Conservation (phyloP, 2,113 vertebrate genomes). For the Ceyx margarethae region DNA sequence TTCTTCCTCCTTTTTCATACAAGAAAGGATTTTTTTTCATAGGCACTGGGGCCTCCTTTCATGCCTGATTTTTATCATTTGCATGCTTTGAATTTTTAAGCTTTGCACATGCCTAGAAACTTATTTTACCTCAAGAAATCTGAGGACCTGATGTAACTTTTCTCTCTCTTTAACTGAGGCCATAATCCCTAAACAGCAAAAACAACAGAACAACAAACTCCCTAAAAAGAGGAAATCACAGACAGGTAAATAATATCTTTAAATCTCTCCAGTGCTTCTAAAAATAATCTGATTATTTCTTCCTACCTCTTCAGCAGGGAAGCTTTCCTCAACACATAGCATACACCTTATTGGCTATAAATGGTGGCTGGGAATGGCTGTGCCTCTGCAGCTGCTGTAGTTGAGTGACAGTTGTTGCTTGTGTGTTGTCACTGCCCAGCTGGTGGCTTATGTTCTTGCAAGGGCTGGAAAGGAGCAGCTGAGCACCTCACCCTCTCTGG, state of each 20-base stretch:
- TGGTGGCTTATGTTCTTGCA: rapidly evolving
- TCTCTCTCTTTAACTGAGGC: not conserved
- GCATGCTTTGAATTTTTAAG: not conserved
- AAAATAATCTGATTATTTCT: not conserved
- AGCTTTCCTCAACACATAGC: not conserved
- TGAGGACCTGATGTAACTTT: not conserved
- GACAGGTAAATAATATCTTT: not conserved
- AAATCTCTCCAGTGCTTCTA: not conserved
- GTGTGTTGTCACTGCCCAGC: not conserved
- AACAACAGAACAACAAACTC: too few relatives aligned
- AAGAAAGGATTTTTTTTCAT: not conserved
- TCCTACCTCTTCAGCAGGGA: not conserved
- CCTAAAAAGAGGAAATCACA: not conserved
- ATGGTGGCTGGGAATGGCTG: not conserved
- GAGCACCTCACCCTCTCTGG: not conserved
- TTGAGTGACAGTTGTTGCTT: not conserved
- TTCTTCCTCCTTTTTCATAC: not conserved
- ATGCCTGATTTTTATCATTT: not conserved
- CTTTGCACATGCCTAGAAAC: not conserved
- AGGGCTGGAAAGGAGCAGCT: rapidly evolving
- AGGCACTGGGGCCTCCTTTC: not conserved
- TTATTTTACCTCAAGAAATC: not conserved
- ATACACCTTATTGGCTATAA: not conserved
- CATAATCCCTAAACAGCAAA: not conserved
- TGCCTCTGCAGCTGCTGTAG: not conserved